Base-by-base conservation (phyloP, 1,140 invertebrate genomes). In the Melipona quadrifasciata region DNA sequence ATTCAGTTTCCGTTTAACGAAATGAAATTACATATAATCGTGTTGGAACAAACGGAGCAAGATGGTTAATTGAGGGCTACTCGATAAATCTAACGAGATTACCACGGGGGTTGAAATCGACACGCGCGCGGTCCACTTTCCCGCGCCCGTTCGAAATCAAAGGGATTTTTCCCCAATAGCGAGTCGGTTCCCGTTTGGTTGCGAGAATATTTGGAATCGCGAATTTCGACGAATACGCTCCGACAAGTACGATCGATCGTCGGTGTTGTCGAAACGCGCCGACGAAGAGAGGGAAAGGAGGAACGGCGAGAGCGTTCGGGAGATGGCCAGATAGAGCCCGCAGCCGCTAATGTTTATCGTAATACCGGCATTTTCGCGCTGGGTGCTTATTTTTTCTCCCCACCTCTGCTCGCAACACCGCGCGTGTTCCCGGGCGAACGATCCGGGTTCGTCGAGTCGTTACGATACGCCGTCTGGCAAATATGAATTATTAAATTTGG, bases 401-500 rank as follows among this genome's bases (percentile, higher is more conserved):
- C 8, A 21, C n/a, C 51, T 47, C 8, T 8, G 39, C 39, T 6
- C 39, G 8, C 8, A 8, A 8, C 10, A 47, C 39, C 72, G 51
- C 47, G 64, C 31, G 39, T 27, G 11, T 17, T 17, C 51, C 64
- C 39, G 68, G 0, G 55, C 39, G 51, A 76, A 76, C 47, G 80
- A 80, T 84, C 72, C 79, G 21, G 76, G 34, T 31, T 19, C 19
- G 76, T 39, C 10, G 10, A 57, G 64, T 87, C 65, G 87, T 87
- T 88, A 73, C 77, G 71, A 76, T 77, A 78, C 65, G 57, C 76
- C 72, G 64, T 31, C 88, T 86, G 72, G 87, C 85, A 89, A 89
- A 89, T 89, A 89, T 84, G 88, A 89, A 89, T 89, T 86, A 89
- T 89, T 89, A 89, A 89, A 89, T 89, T 89, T 89, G 87, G 88